phyloP scores from a whole-genome alignment of 2,113 vertebrate species.

The Canis aureus region DNA sequence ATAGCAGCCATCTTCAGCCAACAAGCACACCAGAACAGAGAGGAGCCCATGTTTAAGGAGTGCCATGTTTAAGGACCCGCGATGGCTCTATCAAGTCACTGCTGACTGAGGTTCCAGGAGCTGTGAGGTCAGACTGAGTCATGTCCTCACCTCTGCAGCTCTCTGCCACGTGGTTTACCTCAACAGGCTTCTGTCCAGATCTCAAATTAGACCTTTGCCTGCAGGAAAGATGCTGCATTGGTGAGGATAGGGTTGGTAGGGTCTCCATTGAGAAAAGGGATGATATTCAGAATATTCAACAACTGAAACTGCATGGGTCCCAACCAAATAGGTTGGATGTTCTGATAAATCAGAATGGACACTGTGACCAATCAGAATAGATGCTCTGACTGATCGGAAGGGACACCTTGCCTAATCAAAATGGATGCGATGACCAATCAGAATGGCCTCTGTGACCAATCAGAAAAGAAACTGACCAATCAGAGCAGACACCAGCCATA shows the following conservation, averaged over 20 bases:
- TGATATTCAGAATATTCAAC: slow-evolving; percentile 40
- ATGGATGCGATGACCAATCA: background rate
- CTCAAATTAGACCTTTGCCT: background rate
- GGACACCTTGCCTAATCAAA: background rate
- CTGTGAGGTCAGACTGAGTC: background rate
- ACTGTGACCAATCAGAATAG: background rate
- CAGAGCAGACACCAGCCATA: background rate
- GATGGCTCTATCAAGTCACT: background rate
- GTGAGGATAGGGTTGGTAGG: background rate
- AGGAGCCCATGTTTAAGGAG: background rate
- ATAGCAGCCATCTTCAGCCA: background rate
- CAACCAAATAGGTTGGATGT: background rate
- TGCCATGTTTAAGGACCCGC: background rate
- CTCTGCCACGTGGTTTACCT: background rate
- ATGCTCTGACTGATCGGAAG: background rate
- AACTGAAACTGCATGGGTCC: background rate
- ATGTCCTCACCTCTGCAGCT: background rate
- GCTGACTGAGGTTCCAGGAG: background rate
- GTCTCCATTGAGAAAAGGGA: background rate
- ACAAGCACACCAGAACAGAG: background rate
- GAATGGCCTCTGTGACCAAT: background rate
- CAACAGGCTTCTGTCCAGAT: background rate
- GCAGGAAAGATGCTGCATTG: background rate
- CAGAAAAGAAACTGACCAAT: background rate
- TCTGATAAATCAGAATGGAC: slow-evolving; percentile 12